These are phyloP conservation scores for Spicauda simplicius DNA, from an alignment of 2,888 invertebrate species.

Conservation along the genomic window DNA sequence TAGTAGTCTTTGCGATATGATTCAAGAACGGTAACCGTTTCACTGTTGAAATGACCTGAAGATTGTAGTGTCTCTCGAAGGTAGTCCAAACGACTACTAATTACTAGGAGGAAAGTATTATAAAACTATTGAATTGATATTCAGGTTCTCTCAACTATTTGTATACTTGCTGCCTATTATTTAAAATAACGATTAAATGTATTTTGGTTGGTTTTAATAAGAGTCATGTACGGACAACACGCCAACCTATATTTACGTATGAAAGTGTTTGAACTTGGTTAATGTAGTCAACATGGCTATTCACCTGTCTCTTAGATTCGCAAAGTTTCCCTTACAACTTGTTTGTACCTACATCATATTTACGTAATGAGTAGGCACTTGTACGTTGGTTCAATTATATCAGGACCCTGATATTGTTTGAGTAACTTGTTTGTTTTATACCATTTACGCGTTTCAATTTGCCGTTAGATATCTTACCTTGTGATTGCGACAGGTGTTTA, in stretches of 20 bases:
- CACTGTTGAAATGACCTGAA: too few species aligned
- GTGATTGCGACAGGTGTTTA: conserved; percentile 58
- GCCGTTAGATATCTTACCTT: conserved; percentile 52
- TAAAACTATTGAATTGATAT: too few species aligned
- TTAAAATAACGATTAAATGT: too few species aligned
- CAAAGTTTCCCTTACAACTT: background rate
- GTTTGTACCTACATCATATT: background rate
- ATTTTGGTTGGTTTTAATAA: too few species aligned
- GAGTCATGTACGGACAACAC: too few species aligned
- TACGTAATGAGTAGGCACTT: background rate
- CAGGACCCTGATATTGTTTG: conserved; percentile 16
- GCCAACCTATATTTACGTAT: too few species aligned
- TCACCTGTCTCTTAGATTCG: background rate
- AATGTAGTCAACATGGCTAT: background rate
- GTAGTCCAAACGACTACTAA: too few species aligned
- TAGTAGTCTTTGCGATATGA: background rate
- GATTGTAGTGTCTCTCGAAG: too few species aligned
- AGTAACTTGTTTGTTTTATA: conserved; percentile 48
- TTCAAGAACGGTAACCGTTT: too few species aligned
- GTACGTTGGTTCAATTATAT: conserved; percentile 6
- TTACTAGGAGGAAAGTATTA: too few species aligned
- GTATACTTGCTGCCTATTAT: too few species aligned
- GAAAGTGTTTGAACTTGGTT: background rate
- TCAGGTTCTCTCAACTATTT: too few species aligned
- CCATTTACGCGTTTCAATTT: conserved; percentile 48